Percentiles rank a stretch among this genome's conserved stretches.
These are phyloP conservation scores for Nibea albiflora DNA, from an alignment of 2,113 vertebrate genomes.

Conservation along the genomic window DNA sequence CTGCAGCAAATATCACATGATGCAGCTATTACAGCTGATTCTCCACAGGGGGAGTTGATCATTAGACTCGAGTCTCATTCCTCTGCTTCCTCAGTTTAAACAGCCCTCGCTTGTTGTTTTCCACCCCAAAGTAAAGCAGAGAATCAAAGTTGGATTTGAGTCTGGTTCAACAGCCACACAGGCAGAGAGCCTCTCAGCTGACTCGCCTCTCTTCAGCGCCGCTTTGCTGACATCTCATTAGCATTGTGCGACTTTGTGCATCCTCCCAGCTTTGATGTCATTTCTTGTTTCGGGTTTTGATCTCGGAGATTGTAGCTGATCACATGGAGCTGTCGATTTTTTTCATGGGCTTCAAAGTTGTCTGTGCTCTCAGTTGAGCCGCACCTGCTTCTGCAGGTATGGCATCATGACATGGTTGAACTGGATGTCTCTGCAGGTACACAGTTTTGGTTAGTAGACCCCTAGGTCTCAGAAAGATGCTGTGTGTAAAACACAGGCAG, in stretches of 20 bases:
- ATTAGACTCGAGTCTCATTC: neutral
- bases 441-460: neutral
- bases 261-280: slow-evolving; percentile 2
- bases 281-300: slow-evolving; percentile 32
- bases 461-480: no score
- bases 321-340: neutral
- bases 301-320: slow-evolving; percentile 6
- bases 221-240: slow-evolving; percentile 9
- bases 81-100: neutral
- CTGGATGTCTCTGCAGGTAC: neutral
- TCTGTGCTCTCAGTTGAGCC: neutral
- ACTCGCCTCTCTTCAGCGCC: neutral
- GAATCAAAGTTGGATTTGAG: neutral
- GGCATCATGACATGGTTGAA: neutral
- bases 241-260: neutral
- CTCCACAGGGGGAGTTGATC: neutral
- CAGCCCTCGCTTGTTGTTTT: neutral
- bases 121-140: neutral
- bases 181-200: neutral
- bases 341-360: neutral
- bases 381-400: neutral
- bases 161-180: neutral
- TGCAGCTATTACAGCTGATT: neutral
- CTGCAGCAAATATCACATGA: neutral
- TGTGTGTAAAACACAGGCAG: neutral